Conservation (phyloP, 1,140 invertebrate genomes). For the Glossosoma conforme region DNA sequence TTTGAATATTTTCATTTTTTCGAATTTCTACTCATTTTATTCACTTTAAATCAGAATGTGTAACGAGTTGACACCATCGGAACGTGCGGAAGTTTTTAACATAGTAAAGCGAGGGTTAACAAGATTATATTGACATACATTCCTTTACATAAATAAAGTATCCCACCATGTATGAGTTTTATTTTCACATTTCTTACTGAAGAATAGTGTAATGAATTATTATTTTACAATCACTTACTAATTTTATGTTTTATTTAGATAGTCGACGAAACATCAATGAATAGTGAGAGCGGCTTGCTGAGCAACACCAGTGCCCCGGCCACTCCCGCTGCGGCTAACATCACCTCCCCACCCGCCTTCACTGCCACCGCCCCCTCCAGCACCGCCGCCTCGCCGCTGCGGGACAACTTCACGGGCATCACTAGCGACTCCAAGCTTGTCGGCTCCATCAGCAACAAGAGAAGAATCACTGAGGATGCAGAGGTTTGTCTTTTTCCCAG, state of each 20-base stretch:
- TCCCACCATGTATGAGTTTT: constrained; percentile 1
- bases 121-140: no score
- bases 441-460: constrained; percentile 10
- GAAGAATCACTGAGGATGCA: constrained; percentile 20
- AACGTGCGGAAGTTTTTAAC: no score
- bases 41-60: no score
- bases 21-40: no score
- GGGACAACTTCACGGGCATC: constrained; percentile 1
- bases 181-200: neutral
- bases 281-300: constrained; percentile 26
- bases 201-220: constrained; percentile 5
- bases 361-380: neutral
- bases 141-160: no score
- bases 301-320: neutral
- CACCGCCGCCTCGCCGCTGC: constrained; percentile 5
- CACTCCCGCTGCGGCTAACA: neutral
- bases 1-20: no score
- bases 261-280: constrained; percentile 30
- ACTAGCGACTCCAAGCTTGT: neutral
- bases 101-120: no score
- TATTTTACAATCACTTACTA: neutral
- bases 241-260: constrained; percentile 2
- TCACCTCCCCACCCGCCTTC: neutral
- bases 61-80: no score
- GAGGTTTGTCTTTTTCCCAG: no score